Percentiles rank a stretch among this genome's conserved stretches.
Conservation (phyloP, 2,797 vertebrate genomes). For the Rhynchotus rufescens region DNA sequence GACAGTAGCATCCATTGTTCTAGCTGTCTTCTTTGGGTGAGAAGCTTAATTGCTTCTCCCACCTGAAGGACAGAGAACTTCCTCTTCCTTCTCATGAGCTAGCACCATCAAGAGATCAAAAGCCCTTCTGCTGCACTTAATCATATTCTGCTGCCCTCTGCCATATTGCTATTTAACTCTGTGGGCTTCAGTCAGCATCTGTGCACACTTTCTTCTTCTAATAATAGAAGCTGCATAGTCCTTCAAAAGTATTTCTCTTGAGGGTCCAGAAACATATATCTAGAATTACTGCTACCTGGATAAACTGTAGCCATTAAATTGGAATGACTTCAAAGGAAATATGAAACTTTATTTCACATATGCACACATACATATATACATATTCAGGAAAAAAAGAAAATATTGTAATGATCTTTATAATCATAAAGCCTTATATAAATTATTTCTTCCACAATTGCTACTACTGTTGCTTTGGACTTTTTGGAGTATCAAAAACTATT, state of each 20-base stretch:
- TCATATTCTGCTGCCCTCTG: neutral
- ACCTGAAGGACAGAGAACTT: neutral
- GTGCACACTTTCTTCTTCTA: neutral
- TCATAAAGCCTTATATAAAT: neutral
- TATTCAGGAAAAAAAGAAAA: neutral
- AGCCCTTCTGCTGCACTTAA: neutral
- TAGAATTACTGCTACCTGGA: neutral
- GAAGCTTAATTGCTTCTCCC: slow-evolving; percentile 3
- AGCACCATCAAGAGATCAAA: neutral
- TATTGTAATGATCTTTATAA: neutral
- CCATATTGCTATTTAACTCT: neutral
- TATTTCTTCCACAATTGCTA: neutral
- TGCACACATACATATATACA: neutral
- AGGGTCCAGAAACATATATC: neutral
- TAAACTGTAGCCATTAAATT: neutral
- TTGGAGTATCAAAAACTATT: neutral
- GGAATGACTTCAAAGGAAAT: neutral
- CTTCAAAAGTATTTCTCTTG: neutral
- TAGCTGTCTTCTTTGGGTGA: slow-evolving; percentile 2
- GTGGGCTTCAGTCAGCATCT: neutral
- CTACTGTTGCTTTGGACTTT: neutral
- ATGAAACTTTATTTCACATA: neutral
- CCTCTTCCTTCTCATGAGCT: neutral
- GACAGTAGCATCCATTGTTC: slow-evolving; percentile 29
- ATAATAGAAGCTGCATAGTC: neutral